Percentiles rank a stretch among this genome's conserved stretches.
Evolutionary conservation across 1,140 invertebrate genomes (phyloP).

Genomic region (Eueides isabella): DNA sequence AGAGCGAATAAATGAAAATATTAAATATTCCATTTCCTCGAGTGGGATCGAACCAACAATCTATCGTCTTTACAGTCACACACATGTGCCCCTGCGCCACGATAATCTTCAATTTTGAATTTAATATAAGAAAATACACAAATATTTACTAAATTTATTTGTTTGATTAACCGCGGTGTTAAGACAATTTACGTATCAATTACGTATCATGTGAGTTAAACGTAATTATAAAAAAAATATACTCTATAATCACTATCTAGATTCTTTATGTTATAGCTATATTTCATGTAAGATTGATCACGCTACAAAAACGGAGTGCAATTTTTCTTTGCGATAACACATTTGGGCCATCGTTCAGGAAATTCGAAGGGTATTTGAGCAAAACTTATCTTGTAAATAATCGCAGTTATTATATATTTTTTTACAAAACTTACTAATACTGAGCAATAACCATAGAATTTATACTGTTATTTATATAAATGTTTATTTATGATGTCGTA

Average conservation of each 20-base stretch:
- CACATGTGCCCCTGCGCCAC: too few relatives aligned
- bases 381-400: constrained; percentile 13
- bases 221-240: not conserved
- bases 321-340: constrained; percentile 15
- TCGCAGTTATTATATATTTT: not conserved
- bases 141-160: too few relatives aligned
- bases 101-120: too few relatives aligned
- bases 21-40: too few relatives aligned
- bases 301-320: constrained; percentile 19
- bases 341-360: constrained; percentile 13
- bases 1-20: too few relatives aligned
- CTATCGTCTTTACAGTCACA: too few relatives aligned
- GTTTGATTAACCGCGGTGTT: too few relatives aligned
- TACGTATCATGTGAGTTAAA: not conserved
- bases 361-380: constrained; percentile 12
- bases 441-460: not conserved
- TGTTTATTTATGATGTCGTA: not conserved
- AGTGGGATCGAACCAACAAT: too few relatives aligned
- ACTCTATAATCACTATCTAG: not conserved
- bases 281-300: constrained; percentile 19
- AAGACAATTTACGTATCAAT: too few relatives aligned
- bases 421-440: not conserved
- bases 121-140: too few relatives aligned
- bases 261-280: not conserved
- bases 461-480: not conserved